These are phyloP conservation scores for Cephus spinipes DNA, from an alignment of 2,888 invertebrate species.

Conservation along the genomic window DNA sequence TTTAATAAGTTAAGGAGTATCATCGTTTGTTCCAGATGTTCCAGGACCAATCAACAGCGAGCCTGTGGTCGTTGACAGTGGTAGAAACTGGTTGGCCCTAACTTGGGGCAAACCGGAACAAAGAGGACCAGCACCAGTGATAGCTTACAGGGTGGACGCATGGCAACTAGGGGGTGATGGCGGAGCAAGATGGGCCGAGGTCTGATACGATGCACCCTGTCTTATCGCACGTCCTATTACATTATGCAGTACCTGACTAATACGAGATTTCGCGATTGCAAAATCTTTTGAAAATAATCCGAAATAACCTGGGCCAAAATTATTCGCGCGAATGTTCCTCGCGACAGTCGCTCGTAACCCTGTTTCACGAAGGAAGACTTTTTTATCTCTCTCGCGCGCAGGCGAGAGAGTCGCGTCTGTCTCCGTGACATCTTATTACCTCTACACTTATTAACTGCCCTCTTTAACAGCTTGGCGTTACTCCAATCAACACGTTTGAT, in stretches of 20 bases:
- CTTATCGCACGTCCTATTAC: neutral
- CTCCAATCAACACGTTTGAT: slow-evolving; percentile 84
- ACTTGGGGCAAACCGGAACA: slow-evolving; percentile 84
- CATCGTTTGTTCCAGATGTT: slow-evolving; percentile 73
- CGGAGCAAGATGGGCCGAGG: slow-evolving; percentile 85
- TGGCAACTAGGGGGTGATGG: slow-evolving; percentile 85
- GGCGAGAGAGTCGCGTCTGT: neutral
- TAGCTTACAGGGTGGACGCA: slow-evolving; percentile 85
- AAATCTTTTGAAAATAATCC: neutral
- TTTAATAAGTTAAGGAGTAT: neutral
- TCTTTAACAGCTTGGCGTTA: slow-evolving; percentile 74
- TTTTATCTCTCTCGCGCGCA: neutral
- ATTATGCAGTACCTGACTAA: neutral
- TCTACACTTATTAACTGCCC: slow-evolving; percentile 5
- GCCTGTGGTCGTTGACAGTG: slow-evolving; percentile 83
- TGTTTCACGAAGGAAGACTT: neutral
- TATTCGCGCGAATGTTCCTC: neutral
- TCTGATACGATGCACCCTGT: slow-evolving; percentile 29
- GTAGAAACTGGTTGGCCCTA: slow-evolving; percentile 85
- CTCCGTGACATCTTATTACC: neutral
- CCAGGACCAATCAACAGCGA: slow-evolving; percentile 83
- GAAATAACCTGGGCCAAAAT: neutral
- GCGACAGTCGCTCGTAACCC: neutral
- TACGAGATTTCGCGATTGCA: neutral
- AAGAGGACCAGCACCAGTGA: slow-evolving; percentile 79